These are phyloP conservation scores for Xanthorhoe spadicearia DNA, from an alignment of 2,888 invertebrate genomes.

Conservation along the genomic window DNA sequence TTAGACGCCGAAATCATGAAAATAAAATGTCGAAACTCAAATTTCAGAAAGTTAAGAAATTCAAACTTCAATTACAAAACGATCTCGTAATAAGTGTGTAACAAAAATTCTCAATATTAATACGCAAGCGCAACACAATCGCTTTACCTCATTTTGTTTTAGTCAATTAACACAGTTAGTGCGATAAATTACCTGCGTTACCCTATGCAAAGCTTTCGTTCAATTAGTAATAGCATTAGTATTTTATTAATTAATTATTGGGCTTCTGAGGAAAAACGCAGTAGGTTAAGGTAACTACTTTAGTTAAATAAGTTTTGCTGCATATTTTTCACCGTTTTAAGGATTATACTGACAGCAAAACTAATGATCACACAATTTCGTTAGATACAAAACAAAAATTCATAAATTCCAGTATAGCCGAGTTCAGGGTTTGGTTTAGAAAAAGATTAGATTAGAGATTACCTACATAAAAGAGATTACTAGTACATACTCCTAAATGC, in stretches of 20 bases:
- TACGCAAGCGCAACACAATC: not conserved
- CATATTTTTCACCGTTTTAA: too few relatives aligned
- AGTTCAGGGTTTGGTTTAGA: too few relatives aligned
- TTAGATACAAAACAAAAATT: too few relatives aligned
- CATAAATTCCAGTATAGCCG: too few relatives aligned
- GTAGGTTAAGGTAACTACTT: not conserved
- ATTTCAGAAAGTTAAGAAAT: conserved; percentile 30
- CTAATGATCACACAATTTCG: too few relatives aligned
- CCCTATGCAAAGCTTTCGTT: conserved; percentile 6
- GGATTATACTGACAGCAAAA: too few relatives aligned
- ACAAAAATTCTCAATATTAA: conserved; percentile 19
- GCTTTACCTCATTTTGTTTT: not conserved
- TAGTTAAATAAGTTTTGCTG: too few relatives aligned
- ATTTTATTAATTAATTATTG: not conserved
- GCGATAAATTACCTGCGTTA: not conserved
- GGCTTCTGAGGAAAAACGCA: not conserved
- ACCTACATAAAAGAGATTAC: too few relatives aligned
- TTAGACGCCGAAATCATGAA: conserved; percentile 23
- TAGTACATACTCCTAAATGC: too few relatives aligned
- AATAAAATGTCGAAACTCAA: conserved; percentile 19
- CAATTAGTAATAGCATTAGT: not conserved
- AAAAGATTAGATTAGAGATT: too few relatives aligned
- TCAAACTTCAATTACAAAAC: conserved; percentile 27
- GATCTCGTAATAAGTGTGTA: conserved; percentile 21
- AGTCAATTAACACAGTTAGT: conserved; percentile 3